Evolutionary conservation across 1,140 invertebrate species (phyloP).

Genomic region (Drosophila pectinifera): DNA sequence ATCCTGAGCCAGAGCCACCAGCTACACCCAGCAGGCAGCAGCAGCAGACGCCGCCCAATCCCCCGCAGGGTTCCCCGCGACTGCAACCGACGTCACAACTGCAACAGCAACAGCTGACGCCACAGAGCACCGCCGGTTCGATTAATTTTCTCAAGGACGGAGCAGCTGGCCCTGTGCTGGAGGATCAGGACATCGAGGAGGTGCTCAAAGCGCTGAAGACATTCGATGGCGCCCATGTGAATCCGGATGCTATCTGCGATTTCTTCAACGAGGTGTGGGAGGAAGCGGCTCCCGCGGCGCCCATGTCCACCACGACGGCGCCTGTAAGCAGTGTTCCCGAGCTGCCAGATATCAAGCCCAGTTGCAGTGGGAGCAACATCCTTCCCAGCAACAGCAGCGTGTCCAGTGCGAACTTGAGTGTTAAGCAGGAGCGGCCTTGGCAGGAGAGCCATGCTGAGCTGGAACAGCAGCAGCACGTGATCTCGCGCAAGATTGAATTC

Average conservation of each 20-base stretch:
- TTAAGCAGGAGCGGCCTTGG: constrained; percentile 21
- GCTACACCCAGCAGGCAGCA: constrained; percentile 50
- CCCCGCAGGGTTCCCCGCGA: constrained; percentile 27
- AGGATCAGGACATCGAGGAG: constrained; percentile 83
- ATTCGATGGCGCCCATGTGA: constrained; percentile 66
- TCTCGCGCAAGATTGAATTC: constrained; percentile 89
- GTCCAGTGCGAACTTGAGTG: constrained; percentile 4
- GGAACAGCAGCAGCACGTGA: constrained; percentile 87
- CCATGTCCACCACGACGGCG: background rate
- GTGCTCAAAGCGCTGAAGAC: constrained; percentile 82
- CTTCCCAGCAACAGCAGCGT: constrained; percentile 10
- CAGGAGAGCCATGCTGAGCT: constrained; percentile 55
- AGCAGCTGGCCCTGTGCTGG: constrained; percentile 59
- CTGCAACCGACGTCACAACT: constrained; percentile 16
- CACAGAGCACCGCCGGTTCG: constrained; percentile 64
- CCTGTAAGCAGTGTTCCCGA: constrained; percentile 9
- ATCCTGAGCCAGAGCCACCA: constrained; percentile 24
- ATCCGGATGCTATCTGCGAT: constrained; percentile 75
- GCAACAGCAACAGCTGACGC: constrained; percentile 49
- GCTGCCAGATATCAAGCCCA: constrained; percentile 26
- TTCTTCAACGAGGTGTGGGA: constrained; percentile 79
- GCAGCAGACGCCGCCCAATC: constrained; percentile 33
- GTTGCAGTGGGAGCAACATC: constrained; percentile 8
- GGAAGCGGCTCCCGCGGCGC: constrained; percentile 33
- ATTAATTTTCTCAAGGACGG: constrained; percentile 70